Evolutionary conservation across 2,113 vertebrate species (phyloP), one percentile per base, ranked within the genome.

Genomic region (Heliornis fulica): DNA sequence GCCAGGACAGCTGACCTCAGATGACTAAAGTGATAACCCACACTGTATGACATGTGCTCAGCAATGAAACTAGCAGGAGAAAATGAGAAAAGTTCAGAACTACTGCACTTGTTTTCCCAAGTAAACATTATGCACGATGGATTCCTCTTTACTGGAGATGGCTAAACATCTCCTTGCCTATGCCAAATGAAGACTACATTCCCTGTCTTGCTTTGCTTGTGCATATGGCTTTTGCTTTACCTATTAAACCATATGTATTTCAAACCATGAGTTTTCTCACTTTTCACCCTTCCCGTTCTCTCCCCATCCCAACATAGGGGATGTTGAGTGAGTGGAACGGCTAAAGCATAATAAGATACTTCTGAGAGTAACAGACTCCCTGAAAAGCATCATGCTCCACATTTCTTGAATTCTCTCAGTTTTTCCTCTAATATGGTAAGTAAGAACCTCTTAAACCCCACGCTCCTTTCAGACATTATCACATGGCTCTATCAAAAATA

Each of bases 321-420:
- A 22, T 13, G 28, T 13, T 5, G 19, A 65, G 41, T 1, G 0
- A 85, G 17, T 1, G 2, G n/a, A n/a, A n/a, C n/a, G n/a, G n/a
- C n/a, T n/a, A n/a, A n/a, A n/a, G n/a, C n/a, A n/a, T n/a, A n/a
- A n/a, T n/a, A n/a, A 51, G 21, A 31, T 32, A 60, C 16, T 51
- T 78, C 45, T 13, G 14, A 45, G 13, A 54, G 11, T 22, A 70
- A 53, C 38, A 18, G 45, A 70, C 12, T 63, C 19, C 23, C 19
- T 2, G 8, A 64, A 25, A 80, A 50, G 25, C 31, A 41, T 21
- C 1, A 0, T 31, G 56, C 11, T 16, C 48, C 17, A 11, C 0
- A 0, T 19, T 34, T 72, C 66, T 71, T 56, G 56, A 7, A 50
- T 71, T 29, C 26, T 51, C 43, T 36, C 43, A 17, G 14, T 68